Percentiles rank a stretch among this genome's conserved stretches.
Evolutionary conservation across 2,113 vertebrate species (phyloP).

Genomic region (Chloebia gouldiae): DNA sequence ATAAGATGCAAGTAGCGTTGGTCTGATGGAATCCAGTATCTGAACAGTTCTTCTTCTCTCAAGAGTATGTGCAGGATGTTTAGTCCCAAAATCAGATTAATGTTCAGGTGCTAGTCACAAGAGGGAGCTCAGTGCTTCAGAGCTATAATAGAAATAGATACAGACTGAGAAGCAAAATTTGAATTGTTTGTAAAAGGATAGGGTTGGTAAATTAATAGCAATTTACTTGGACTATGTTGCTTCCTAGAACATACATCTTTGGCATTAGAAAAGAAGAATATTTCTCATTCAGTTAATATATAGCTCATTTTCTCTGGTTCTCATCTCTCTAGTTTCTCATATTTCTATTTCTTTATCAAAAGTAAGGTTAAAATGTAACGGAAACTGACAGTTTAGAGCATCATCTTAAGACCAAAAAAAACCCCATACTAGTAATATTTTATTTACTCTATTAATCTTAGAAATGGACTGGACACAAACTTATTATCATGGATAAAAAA

Average conservation of each 20-base stretch:
- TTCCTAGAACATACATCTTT: neutral
- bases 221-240: neutral
- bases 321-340: neutral
- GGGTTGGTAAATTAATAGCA: neutral
- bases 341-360: neutral
- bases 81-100: neutral
- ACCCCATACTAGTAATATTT: neutral
- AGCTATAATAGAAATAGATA: neutral
- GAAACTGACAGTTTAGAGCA: neutral
- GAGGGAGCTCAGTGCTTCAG: conserved; percentile 60
- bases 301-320: neutral
- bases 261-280: neutral
- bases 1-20: neutral
- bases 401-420: neutral
- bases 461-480: neutral
- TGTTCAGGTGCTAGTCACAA: conserved; percentile 59
- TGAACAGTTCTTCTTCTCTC: neutral
- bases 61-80: neutral
- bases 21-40: neutral
- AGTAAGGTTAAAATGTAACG: neutral
- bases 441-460: neutral
- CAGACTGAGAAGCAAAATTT: neutral
- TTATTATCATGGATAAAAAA: neutral
- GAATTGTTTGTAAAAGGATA: neutral
- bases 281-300: neutral